Conservation (phyloP, 2,888 invertebrate species). For the Cremastobaeus sp. region DNA sequence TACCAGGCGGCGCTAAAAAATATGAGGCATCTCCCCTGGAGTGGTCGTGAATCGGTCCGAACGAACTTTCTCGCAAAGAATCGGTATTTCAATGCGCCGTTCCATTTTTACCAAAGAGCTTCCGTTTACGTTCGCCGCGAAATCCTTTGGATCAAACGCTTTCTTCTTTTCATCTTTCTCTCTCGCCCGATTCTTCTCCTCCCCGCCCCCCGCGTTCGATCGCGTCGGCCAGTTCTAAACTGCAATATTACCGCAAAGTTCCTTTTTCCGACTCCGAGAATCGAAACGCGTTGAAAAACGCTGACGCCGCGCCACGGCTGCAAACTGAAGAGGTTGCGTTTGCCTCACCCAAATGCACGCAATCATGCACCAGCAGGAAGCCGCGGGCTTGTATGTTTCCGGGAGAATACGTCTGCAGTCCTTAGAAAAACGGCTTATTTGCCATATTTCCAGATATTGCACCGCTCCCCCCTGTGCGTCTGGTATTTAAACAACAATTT, state of each 20-base stretch:
- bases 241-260: constrained; percentile 56
- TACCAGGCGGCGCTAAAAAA: constrained; percentile 36
- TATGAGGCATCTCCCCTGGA: constrained; percentile 23
- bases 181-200: not conserved
- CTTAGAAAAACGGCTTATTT: constrained; percentile 61
- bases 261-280: constrained; percentile 30
- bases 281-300: constrained; percentile 56
- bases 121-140: constrained; percentile 44
- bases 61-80: constrained; percentile 41
- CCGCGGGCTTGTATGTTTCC: constrained; percentile 34
- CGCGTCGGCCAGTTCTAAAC: constrained; percentile 41
- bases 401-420: constrained; percentile 43
- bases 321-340: constrained; percentile 55
- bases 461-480: too few species aligned
- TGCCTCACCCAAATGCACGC: constrained; percentile 59
- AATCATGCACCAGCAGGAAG: constrained; percentile 55
- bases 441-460: constrained; percentile 39
- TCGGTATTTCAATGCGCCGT: constrained; percentile 42
- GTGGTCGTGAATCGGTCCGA: constrained; percentile 30
- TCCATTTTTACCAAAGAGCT: constrained; percentile 44
- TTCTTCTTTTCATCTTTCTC: not conserved
- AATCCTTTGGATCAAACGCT: constrained; percentile 50
- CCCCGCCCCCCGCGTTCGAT: constrained; percentile 23
- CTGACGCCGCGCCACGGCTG: constrained; percentile 60
- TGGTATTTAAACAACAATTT: too few species aligned